Evolutionary conservation across 2,888 invertebrate genomes (phyloP), one percentile per base, ranked within the genome.

Genomic region (Hermodice carunculata): DNA sequence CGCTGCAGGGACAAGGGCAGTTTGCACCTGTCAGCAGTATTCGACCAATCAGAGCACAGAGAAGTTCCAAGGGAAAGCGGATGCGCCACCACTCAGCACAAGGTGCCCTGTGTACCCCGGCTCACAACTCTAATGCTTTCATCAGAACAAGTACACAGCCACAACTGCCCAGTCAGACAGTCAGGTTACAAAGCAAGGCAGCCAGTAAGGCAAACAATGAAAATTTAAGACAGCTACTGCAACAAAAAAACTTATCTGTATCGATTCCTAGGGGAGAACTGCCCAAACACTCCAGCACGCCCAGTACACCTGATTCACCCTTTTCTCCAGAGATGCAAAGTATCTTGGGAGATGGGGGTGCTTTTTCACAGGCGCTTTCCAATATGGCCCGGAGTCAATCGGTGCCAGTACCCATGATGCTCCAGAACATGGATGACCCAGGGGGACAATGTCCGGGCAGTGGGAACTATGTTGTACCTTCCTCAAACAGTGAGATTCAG

Each of bases 261-360:
- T n/a, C n/a, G n/a, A n/a, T n/a, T n/a, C n/a, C n/a, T n/a, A n/a
- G n/a, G n/a, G n/a, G n/a, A n/a, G n/a, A n/a, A n/a, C n/a, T n/a
- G n/a, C n/a, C n/a, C n/a, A n/a, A n/a, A n/a, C n/a, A n/a, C n/a
- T n/a, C n/a, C n/a, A n/a, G n/a, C n/a, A n/a, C n/a, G 8, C 60
- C 60, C 14, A 60, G 60, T 52, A 60, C 59, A 1, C 64, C 64
- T 11, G 64, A 64, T 24, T 64, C 64, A 8, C 64, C 64, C 3
- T 64, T 64, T 46, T 64, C 64, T 24, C 64, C 64, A 4, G 64
- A 64, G 31, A 56, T 64, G 11, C 52, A 58, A 29, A 59, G 42
- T 26, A 64, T 64, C 5, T 34, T 64, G 11, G 43, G 43, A n/a
- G n/a, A n/a, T n/a, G n/a, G n/a, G n/a, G n/a, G n/a, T n/a, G n/a